Evolutionary conservation across 2,797 vertebrate genomes (phyloP), one percentile per base, ranked within the genome.

Genomic region (Pelobates cultripes): DNA sequence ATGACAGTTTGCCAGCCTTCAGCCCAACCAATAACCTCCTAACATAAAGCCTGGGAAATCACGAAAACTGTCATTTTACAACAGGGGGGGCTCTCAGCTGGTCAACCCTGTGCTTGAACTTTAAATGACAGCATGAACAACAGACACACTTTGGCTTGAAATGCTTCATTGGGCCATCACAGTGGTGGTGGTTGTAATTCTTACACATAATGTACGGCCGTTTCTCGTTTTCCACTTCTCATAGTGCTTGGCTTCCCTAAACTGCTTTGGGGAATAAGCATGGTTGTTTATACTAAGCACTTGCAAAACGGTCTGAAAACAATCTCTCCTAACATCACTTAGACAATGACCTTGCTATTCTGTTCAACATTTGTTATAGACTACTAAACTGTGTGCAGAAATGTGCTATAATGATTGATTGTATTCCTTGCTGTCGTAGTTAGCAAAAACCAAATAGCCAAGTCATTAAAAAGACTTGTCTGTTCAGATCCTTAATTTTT

Each of bases 391-490:
- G 92, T 88, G 87, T 92, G 89, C 90, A 91, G 90, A 91, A 89
- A 89, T 91, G 92, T 88, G 85, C 90, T 92, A 90, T 87, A 92
- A 89, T 90, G 93, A 96, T 89, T 94, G 93, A 96, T 92, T 90
- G 83, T 55, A 55, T 85, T 91, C 88, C 88, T 90, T 86, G 72
- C 82, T 90, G 85, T 88, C 87, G 85, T 86, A 86, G 86, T 87
- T 91, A 89, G 84, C 85, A 89, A 91, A 86, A 81, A 93, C 88
- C 91, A 94, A 95, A 97, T 93, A 92, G 92, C 90, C 90, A 42
- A 93, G 94, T 93, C 92, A 92, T 94, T 94, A 94, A 91, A 93
- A 93, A 88, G 86, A 90, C 89, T 92, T 93, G 61, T 89, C 90
- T 88, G 81, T 85, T 89, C 74, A 88, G 86, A 89, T 91, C 86